Conservation (phyloP, 2,113 vertebrate species). For the Aleadryas rufinucha region DNA sequence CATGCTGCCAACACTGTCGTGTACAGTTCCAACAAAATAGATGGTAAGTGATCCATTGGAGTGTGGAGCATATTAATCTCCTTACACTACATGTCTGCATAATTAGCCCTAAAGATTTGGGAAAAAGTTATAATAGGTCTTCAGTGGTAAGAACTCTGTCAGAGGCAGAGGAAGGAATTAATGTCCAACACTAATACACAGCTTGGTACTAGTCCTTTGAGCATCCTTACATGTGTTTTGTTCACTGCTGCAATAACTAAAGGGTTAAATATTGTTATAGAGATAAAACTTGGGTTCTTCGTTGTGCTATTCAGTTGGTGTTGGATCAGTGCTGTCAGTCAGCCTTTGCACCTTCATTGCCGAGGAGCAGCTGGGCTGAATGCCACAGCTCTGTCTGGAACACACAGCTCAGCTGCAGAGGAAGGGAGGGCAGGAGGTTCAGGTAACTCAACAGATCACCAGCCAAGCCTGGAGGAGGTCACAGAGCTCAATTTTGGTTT, state of each 20-base stretch:
- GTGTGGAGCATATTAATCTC: neutral
- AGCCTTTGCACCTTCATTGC: neutral
- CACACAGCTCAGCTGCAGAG: neutral
- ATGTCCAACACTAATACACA: neutral
- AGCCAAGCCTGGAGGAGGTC: neutral
- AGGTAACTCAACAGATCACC: neutral
- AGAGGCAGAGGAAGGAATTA: neutral
- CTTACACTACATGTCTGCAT: neutral
- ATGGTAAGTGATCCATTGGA: constrained; percentile 81
- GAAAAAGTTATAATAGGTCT: neutral
- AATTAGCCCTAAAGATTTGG: neutral
- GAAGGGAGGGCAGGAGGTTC: neutral
- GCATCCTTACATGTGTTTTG: neutral
- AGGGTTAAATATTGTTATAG: neutral
- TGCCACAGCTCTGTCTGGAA: fast-evolving
- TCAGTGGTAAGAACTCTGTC: neutral
- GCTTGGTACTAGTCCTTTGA: neutral
- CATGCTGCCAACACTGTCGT: constrained; percentile 99
- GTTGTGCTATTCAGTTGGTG: neutral
- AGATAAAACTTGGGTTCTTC: neutral
- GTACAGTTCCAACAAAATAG: constrained; percentile 99
- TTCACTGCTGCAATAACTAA: neutral
- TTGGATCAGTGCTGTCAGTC: neutral
- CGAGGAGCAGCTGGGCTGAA: neutral
- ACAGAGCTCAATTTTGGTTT: neutral